Base-by-base conservation (phyloP, 2,113 vertebrate genomes). In the Pomatorhinus ruficollis region DNA sequence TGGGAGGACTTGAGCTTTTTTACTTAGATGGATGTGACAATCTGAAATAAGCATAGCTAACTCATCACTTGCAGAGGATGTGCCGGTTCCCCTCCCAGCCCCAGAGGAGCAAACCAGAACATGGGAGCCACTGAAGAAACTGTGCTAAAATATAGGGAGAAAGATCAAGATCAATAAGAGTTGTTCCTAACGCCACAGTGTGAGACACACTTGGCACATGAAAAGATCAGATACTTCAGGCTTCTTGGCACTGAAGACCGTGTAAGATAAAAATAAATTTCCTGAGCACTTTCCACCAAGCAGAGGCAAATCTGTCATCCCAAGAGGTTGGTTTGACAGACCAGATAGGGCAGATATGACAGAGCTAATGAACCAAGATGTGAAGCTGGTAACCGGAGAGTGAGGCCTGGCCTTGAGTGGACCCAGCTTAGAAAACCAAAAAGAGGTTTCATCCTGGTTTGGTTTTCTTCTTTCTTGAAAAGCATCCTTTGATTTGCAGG, bases 201-300 rank as follows among this genome's bases (percentile, higher is more conserved):
- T 25, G 42, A 44, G 40, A 53, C 28, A 76, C 24, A 10, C 6
- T 30, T 5, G 1, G 42, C 25, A 44, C 1, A 1, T 5, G 37
- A 47, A 37, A 71, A 42, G 31, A 57, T 42, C 78, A 70, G 60
- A 18, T 14, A 66, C 30, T 6, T 16, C 21, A 44, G 17, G 22
- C 22, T 76, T 63, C 49, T 65, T 71, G 35, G 44, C 25, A 11
- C 27, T 63, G 37, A 83, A 80, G 9, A 15, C 40, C 11, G 28
- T 5, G 5, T 50, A 81, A 78, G 11, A 18, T 44, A 40, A 56
- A 91, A 40, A 24, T 59, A 71, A 72, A 40, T 60, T 86, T 53
- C 30, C 39, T 39, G 35, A 57, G 28, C 11, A 9, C 31, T 91
- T 81, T 69, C 11, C 27, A 37, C 28, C 3, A 1, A 27, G 44